Evolutionary conservation across 2,888 invertebrate genomes (phyloP), one percentile per base, ranked within the genome.

Genomic region (Noctua comes): DNA sequence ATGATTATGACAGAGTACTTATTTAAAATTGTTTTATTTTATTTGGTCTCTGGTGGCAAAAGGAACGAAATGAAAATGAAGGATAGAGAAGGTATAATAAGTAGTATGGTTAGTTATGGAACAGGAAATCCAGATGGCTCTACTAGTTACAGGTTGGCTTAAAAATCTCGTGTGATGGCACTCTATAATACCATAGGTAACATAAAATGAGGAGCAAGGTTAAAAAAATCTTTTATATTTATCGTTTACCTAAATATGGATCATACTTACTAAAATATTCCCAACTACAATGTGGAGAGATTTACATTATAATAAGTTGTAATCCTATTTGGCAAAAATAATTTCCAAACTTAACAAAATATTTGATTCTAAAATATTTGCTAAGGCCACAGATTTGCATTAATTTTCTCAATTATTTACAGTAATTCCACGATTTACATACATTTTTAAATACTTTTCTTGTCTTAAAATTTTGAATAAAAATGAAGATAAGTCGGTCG

Each of bases 361-460:
- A 40, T 65, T 64, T 24, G 4, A 59, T 31, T 24, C 6, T 13
- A 1, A 40, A 57, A 48, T 21, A 57, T 74, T 54, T 43, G 21
- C 11, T 18, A 54, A 40, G 31, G 46, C 36, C 46, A 46, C 46
- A 6, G 31, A 81, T 77, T 73, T 48, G 40, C 68, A 81, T 81
- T n/a, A 51, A 31, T 73, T 48, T 43, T 46, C 1, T 10, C 10
- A 78, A 65, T 77, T 72, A 68, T 77, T 59, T 27, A 72, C 51
- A 68, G 62, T 68, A 77, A 64, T 78, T n/a, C 46, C 4, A 73
- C 1, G 18, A 82, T 82, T 82, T 73, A 54, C 48, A 82, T 66
- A 70, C 11, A 8, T 68, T 65, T 59, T 16, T 59, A 65, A 70
- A 62, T 54, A 21, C 6, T 54, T 18, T 27, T 70, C 59, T 82